A percentile compares a stretch with the other conserved stretches of the same genome.
Conservation (phyloP, 2,113 vertebrate species). For the Phrynosoma blainvillii region DNA sequence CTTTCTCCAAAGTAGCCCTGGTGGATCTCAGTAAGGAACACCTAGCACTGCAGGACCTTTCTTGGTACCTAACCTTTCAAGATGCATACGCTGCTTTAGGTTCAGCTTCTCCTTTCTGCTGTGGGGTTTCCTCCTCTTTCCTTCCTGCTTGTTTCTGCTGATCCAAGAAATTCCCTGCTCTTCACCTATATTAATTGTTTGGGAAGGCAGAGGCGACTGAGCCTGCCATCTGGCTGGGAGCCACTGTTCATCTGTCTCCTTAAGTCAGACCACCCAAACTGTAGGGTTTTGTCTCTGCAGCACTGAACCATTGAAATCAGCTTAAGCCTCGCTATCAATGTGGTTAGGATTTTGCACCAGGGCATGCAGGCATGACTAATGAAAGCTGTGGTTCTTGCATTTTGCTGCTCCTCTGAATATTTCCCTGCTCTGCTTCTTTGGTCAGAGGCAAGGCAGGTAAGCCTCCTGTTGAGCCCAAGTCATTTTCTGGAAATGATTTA, state of each 20-base stretch:
- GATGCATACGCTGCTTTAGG: neutral
- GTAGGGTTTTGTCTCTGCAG: neutral
- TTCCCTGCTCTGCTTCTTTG: neutral
- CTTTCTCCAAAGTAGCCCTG: neutral
- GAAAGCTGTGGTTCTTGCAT: neutral
- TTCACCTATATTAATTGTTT: conserved; percentile 18
- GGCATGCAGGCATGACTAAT: neutral
- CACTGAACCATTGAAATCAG: conserved; percentile 20
- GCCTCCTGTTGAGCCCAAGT: neutral
- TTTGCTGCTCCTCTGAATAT: neutral
- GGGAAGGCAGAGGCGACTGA: neutral
- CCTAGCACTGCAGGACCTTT: neutral
- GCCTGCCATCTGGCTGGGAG: neutral
- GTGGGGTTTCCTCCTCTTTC: neutral
- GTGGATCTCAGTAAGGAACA: neutral
- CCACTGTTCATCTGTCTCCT: neutral
- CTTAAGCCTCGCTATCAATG: neutral
- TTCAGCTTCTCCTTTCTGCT: neutral
- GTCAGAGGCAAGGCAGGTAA: neutral
- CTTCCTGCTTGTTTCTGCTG: conserved; percentile 13
- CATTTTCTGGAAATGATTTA: neutral
- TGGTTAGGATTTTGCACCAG: neutral
- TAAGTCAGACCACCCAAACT: neutral
- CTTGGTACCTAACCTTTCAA: neutral
- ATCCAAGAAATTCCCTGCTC: neutral